These are phyloP conservation scores for Cephus pulcher DNA, from an alignment of 2,888 invertebrate genomes.

Conservation along the genomic window DNA sequence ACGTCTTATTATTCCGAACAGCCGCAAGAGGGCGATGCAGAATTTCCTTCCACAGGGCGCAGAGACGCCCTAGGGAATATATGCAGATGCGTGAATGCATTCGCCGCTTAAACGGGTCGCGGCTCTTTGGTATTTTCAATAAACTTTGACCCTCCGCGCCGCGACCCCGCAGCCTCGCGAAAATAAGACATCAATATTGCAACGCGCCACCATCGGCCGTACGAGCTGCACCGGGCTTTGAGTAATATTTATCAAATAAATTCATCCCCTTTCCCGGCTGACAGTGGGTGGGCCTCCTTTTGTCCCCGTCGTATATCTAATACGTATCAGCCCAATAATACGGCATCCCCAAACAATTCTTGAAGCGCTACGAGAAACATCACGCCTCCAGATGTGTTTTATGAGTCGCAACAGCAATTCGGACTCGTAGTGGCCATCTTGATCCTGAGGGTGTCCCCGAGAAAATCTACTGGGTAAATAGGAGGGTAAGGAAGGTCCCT, in stretches of 20 bases:
- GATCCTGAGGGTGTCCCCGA: neutral
- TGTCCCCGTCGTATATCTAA: neutral
- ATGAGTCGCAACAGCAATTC: neutral
- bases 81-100: slow-evolving; percentile 29
- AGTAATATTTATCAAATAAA: slow-evolving; percentile 12
- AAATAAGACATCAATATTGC: slow-evolving; percentile 37
- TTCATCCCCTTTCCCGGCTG: neutral
- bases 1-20: neutral
- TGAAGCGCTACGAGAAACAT: neutral
- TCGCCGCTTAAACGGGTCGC: slow-evolving; percentile 37
- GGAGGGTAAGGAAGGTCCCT: neutral
- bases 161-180: slow-evolving; percentile 14
- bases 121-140: slow-evolving; percentile 36
- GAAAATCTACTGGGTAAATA: neutral
- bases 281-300: neutral
- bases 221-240: neutral
- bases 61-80: slow-evolving; percentile 12
- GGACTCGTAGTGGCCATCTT: neutral
- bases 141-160: slow-evolving; percentile 21
- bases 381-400: neutral
- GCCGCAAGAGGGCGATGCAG: neutral
- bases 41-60: slow-evolving; percentile 5
- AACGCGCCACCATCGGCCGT: neutral
- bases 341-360: neutral
- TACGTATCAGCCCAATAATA: neutral